Percentiles rank a stretch among this genome's conserved stretches.
These are phyloP conservation scores for Oxystoma pomonae DNA, from an alignment of 2,888 invertebrate genomes.

Conservation along the genomic window DNA sequence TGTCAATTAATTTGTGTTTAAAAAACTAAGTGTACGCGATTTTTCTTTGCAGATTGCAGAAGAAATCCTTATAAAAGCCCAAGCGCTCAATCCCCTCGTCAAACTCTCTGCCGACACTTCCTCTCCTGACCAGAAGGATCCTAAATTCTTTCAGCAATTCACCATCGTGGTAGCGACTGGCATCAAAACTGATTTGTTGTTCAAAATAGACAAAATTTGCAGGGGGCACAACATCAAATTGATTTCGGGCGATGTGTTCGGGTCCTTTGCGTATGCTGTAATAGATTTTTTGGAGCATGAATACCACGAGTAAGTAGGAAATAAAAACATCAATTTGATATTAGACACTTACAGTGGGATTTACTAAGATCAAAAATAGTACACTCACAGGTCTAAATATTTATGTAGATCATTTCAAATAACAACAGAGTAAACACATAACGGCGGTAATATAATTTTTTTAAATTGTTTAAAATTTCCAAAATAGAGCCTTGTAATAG, in stretches of 20 bases:
- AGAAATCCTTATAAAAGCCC: slow-evolving; percentile 72
- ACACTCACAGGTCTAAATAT: too few species aligned
- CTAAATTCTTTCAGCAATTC: slow-evolving; percentile 69
- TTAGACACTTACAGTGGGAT: too few species aligned
- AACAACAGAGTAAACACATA: too few species aligned
- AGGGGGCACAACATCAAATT: slow-evolving; percentile 74
- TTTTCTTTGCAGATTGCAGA: slow-evolving; percentile 68
- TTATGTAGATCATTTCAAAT: too few species aligned
- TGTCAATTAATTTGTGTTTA: too few species aligned
- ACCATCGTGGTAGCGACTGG: slow-evolving; percentile 83
- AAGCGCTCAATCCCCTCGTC: slow-evolving; percentile 91
- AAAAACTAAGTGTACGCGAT: too few species aligned
- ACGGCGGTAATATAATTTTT: too few species aligned
- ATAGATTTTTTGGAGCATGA: slow-evolving; percentile 83
- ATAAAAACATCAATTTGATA: slow-evolving; percentile 1
- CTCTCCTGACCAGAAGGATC: slow-evolving; percentile 61
- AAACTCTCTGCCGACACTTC: slow-evolving; percentile 67
- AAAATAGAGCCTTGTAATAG: too few species aligned
- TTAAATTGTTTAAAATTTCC: too few species aligned
- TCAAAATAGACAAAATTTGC: slow-evolving; percentile 73
- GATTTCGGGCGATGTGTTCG: slow-evolving; percentile 89
- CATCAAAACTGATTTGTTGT: slow-evolving; percentile 64
- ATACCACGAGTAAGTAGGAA: slow-evolving; percentile 65
- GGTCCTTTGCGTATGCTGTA: slow-evolving; percentile 88
- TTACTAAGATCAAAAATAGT: too few species aligned